Evolutionary conservation across 2,113 vertebrate species (phyloP).

Genomic region (Chiloscyllium plagiosum): DNA sequence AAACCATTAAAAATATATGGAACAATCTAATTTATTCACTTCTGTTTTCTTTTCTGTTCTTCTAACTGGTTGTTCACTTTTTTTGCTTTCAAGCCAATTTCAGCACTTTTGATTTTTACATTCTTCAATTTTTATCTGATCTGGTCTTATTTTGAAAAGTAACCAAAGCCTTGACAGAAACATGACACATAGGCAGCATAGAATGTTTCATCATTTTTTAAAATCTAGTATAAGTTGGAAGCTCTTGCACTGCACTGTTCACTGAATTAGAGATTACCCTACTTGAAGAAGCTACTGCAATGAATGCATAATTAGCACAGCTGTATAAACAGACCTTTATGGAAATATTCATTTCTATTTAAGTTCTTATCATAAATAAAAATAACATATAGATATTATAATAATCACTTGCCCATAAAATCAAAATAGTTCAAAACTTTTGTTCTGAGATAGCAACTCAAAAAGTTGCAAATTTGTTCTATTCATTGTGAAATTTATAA

Average conservation of each 20-base stretch:
- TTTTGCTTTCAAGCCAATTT: background rate
- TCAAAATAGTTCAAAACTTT: background rate
- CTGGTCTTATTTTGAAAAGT: background rate
- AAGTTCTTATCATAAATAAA: conserved; percentile 1
- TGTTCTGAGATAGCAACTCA: background rate
- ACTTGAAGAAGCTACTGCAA: background rate
- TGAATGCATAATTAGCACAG: conserved; percentile 9
- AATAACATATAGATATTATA: background rate
- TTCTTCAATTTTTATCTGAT: background rate
- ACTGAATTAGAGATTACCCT: background rate
- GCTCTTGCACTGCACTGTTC: background rate
- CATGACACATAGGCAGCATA: background rate
- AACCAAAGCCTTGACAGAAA: background rate
- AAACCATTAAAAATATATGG: background rate
- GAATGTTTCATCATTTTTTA: background rate
- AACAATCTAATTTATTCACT: background rate
- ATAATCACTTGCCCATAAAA: background rate
- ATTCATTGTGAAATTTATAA: background rate
- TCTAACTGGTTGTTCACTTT: background rate
- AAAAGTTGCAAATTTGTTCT: background rate
- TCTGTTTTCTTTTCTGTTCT: background rate
- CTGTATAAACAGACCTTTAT: conserved; percentile 27
- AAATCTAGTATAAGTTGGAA: background rate
- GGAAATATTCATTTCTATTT: background rate
- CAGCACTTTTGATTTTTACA: conserved; percentile 1